Conservation (phyloP, 2,113 vertebrate species). For the Oryzias melastigma region DNA sequence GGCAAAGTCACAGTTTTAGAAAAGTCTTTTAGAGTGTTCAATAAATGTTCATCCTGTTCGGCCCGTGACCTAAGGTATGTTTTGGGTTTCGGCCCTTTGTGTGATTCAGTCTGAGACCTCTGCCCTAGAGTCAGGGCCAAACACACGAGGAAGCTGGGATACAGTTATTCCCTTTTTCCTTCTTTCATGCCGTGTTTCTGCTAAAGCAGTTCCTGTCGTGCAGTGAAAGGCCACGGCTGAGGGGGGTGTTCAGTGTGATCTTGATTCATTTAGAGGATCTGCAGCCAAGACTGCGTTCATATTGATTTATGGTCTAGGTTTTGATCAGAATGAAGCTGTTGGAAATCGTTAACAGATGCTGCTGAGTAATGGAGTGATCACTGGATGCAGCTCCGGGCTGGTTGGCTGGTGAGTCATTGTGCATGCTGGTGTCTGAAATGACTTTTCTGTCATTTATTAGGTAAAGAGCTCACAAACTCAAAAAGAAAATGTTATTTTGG, state of each 20-base stretch:
- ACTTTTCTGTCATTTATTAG: too few relatives aligned
- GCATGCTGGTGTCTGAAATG: slow-evolving; percentile 10
- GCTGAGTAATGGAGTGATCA: slow-evolving; percentile 49
- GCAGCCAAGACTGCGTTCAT: slow-evolving; percentile 3
- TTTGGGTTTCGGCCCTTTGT: too few relatives aligned
- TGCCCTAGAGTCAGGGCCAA: slow-evolving; percentile 45
- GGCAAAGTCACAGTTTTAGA: too few relatives aligned
- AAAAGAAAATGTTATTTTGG: too few relatives aligned
- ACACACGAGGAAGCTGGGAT: slow-evolving; percentile 46
- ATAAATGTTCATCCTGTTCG: too few relatives aligned
- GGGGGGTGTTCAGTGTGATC: slow-evolving; percentile 44
- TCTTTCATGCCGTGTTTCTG: slow-evolving; percentile 26
- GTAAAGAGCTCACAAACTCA: too few relatives aligned
- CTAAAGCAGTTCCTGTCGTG: slow-evolving; percentile 54
- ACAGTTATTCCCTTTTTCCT: slow-evolving; percentile 13
- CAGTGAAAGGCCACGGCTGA: slow-evolving; percentile 40
- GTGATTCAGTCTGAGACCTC: neutral
- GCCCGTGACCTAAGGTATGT: too few relatives aligned
- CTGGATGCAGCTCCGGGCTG: slow-evolving; percentile 23
- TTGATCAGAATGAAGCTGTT: slow-evolving; percentile 45
- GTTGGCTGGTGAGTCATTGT: slow-evolving; percentile 22
- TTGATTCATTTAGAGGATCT: slow-evolving; percentile 58
- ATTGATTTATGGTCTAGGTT: slow-evolving; percentile 25
- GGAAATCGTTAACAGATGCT: slow-evolving; percentile 39
- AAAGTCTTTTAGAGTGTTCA: too few relatives aligned